Conservation (phyloP, 2,888 invertebrate genomes). For the Thalpophila matura region DNA sequence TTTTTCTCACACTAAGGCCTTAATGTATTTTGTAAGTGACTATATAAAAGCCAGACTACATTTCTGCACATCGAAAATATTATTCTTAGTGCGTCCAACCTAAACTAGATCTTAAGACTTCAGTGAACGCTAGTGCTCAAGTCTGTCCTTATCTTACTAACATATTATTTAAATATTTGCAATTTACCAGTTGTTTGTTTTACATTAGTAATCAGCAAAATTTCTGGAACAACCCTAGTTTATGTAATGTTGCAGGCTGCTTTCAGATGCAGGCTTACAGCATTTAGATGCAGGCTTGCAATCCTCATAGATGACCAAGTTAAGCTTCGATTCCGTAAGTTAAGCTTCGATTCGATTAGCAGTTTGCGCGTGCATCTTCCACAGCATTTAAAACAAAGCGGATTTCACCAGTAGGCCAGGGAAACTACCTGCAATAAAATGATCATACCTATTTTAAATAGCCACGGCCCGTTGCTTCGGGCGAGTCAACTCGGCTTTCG, state of each 20-base stretch:
- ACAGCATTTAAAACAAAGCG: conserved; percentile 3
- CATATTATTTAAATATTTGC: conserved; percentile 9
- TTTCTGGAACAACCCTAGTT: too few relatives aligned
- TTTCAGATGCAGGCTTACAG: too few relatives aligned
- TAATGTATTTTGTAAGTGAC: conserved; percentile 16
- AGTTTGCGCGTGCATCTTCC: neutral
- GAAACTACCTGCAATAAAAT: neutral
- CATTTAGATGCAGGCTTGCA: too few relatives aligned
- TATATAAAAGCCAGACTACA: conserved; percentile 14
- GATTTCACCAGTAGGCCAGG: neutral
- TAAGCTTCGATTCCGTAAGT: too few relatives aligned
- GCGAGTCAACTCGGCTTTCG: conserved; percentile 31
- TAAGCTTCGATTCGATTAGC: too few relatives aligned
- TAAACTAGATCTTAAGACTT: conserved; percentile 50
- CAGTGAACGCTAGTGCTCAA: conserved; percentile 21
- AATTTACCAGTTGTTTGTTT: neutral
- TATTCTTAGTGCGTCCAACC: conserved; percentile 39
- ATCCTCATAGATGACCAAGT: neutral
- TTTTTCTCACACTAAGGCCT: conserved; percentile 13
- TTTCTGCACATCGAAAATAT: conserved; percentile 38
- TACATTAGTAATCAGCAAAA: neutral
- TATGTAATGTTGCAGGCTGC: too few relatives aligned
- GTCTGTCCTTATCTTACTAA: conserved; percentile 23
- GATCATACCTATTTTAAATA: conserved; percentile 15
- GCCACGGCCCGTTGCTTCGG: conserved; percentile 9